A percentile compares a stretch with the other conserved stretches of the same genome.
Conservation (phyloP, 2,797 vertebrate species). For the Tokudaia muenninki region DNA sequence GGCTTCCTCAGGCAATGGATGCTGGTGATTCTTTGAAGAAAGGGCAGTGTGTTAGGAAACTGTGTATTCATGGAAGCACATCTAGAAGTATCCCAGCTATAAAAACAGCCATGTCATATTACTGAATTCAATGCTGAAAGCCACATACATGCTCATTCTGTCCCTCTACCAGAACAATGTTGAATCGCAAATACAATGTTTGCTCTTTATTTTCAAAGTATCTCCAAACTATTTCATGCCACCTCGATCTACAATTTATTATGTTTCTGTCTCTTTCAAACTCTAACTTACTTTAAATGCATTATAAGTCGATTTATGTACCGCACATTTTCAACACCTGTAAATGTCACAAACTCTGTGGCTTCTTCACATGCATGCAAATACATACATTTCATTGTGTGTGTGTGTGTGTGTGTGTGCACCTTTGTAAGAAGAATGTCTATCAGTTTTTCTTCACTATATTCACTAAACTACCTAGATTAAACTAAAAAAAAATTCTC, state of each 20-base stretch:
- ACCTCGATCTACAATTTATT: neutral
- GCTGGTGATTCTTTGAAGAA: constrained; percentile 36
- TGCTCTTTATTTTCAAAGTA: neutral
- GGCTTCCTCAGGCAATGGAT: constrained; percentile 8
- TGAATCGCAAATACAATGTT: neutral
- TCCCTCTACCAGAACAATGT: neutral
- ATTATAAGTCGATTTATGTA: neutral
- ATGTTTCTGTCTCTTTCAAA: neutral
- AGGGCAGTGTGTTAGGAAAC: neutral
- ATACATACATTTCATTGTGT: neutral
- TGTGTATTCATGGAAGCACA: neutral
- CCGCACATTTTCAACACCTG: neutral
- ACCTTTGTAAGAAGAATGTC: neutral
- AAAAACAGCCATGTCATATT: neutral
- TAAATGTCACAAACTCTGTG: neutral
- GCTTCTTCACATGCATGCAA: neutral
- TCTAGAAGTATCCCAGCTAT: neutral
- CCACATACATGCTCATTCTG: neutral
- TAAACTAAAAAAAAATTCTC: neutral
- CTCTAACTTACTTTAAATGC: neutral
- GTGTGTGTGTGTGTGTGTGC: neutral
- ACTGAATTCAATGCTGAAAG: neutral
- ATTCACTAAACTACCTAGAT: neutral
- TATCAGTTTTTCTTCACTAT: neutral
- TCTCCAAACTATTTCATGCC: neutral